Evolutionary conservation across 2,888 invertebrate species (phyloP).

Genomic region (Heliconius ismenius): DNA sequence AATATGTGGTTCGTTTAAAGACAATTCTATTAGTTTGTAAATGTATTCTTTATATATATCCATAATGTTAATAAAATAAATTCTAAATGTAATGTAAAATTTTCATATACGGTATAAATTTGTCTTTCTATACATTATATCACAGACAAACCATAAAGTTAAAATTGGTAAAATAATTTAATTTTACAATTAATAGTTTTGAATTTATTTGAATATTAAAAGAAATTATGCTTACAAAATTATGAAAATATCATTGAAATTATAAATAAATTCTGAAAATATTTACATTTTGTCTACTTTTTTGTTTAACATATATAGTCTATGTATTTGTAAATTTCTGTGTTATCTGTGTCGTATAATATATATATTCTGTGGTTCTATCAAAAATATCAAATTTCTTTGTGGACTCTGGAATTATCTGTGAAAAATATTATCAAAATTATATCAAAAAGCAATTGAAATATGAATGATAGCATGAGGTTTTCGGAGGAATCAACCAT

Average conservation of each 20-base stretch:
- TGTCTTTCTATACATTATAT: neutral
- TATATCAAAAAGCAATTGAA: constrained; percentile 67
- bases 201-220: too few species aligned
- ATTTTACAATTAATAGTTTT: too few species aligned
- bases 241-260: too few species aligned
- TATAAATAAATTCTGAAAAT: neutral
- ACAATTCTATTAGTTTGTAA: constrained; percentile 51
- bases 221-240: too few species aligned
- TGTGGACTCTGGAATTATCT: constrained; percentile 57
- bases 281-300: neutral
- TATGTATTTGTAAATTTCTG: neutral
- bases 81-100: neutral
- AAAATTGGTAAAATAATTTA: neutral
- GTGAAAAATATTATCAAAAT: constrained; percentile 59
- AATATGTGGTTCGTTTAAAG: constrained; percentile 52
- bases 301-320: neutral
- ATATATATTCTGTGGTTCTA: constrained; percentile 4
- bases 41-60: constrained; percentile 58
- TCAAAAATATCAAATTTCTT: constrained; percentile 41
- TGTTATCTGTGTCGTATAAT: neutral
- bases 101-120: neutral
- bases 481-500: constrained; percentile 51
- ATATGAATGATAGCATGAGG: constrained; percentile 72
- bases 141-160: neutral
- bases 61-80: constrained; percentile 44